Evolutionary conservation across 2,888 invertebrate species (phyloP).

Genomic region (Drosophila percnosoma): DNA sequence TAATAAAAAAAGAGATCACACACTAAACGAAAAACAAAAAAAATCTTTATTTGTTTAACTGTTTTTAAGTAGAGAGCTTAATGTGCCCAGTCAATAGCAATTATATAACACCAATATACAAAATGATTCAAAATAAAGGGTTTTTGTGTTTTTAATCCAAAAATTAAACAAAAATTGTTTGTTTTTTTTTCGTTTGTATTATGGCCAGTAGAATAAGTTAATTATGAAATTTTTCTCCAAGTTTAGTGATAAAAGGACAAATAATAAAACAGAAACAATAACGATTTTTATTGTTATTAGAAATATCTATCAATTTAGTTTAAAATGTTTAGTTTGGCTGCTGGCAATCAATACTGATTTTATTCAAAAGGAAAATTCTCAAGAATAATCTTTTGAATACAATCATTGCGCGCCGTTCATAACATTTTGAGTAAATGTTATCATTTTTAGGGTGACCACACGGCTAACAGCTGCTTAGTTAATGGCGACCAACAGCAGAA

Average conservation of each 20-base stretch:
- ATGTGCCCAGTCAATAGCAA: conserved; percentile 78
- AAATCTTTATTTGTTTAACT: conserved; percentile 50
- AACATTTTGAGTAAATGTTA: conserved; percentile 2
- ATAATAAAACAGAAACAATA: neutral
- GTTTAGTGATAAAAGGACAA: neutral
- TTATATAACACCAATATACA: conserved; percentile 72
- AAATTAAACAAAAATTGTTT: neutral
- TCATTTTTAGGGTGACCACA: neutral
- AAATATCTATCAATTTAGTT: neutral
- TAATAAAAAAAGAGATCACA: conserved; percentile 6
- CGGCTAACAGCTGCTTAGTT: neutral
- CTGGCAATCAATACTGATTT: neutral
- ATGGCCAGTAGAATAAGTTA: neutral
- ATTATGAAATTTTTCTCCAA: rapidly evolving
- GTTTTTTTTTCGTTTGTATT: neutral
- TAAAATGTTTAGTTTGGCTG: neutral
- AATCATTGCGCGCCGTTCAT: neutral
- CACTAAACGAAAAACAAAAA: conserved; percentile 35
- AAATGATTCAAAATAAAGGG: conserved; percentile 68
- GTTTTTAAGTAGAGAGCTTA: conserved; percentile 77
- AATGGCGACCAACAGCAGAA: neutral
- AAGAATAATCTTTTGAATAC: neutral
- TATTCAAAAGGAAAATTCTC: neutral
- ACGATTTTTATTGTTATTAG: neutral
- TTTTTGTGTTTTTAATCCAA: conserved; percentile 53